A percentile compares a stretch with the other conserved stretches of the same genome.
Conservation (phyloP, 1,140 invertebrate genomes). For the Cotesia typhae region DNA sequence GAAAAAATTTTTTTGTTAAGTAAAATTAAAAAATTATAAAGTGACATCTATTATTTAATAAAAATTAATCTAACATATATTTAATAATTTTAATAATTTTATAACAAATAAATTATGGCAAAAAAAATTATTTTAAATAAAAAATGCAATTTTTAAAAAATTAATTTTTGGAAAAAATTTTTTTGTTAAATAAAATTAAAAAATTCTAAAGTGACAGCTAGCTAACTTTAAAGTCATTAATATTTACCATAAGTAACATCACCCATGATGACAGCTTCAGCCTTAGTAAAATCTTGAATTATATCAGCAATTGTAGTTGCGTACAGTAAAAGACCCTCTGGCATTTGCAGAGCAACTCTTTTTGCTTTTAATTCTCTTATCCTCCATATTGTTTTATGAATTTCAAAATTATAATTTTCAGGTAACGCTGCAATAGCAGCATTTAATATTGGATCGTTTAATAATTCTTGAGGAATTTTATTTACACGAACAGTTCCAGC, state of each 20-base stretch:
- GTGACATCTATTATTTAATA: too few relatives aligned
- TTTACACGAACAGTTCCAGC: slow-evolving; percentile 73
- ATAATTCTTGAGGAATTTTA: slow-evolving; percentile 84
- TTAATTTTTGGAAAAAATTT: too few relatives aligned
- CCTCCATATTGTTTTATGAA: slow-evolving; percentile 97
- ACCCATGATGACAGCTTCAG: slow-evolving; percentile 97
- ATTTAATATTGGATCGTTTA: slow-evolving; percentile 81
- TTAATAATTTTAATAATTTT: too few relatives aligned
- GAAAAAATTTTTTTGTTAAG: too few relatives aligned
- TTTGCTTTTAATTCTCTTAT: slow-evolving; percentile 84
- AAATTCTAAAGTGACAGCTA: too few relatives aligned
- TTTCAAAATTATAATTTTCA: slow-evolving; percentile 98
- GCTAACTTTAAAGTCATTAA: too few relatives aligned
- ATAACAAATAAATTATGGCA: too few relatives aligned
- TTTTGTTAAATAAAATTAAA: too few relatives aligned
- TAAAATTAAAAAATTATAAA: too few relatives aligned
- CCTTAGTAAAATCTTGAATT: slow-evolving; percentile 89
- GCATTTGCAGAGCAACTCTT: slow-evolving; percentile 95
- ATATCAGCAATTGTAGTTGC: slow-evolving; percentile 94
- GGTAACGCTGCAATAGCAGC: slow-evolving; percentile 81
- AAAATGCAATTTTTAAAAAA: too few relatives aligned
- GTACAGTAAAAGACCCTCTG: slow-evolving; percentile 93
- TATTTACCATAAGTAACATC: slow-evolving; percentile 91
- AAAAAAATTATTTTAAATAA: too few relatives aligned
- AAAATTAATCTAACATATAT: too few relatives aligned